Base-by-base conservation (phyloP, 1,140 invertebrate species). In the Mamestra configurata region DNA sequence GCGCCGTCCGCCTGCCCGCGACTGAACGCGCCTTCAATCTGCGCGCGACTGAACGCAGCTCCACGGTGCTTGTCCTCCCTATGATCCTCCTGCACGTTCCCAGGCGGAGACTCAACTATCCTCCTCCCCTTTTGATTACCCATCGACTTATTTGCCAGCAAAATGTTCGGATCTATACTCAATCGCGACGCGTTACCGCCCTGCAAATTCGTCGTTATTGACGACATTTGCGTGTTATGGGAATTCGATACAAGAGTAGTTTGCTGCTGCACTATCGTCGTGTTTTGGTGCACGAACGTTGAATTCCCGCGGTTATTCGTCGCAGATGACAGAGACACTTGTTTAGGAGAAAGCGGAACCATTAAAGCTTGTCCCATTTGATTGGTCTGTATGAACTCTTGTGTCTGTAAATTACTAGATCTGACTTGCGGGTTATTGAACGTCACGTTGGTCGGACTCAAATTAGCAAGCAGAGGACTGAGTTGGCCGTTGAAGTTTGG, bases 321-420 rank as follows among this genome's bases (percentile, higher is more conserved):
- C 0, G 96, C 95, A 5, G 96, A 95, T 0, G 95, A 95, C 0
- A 96, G 95, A 0, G 96, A 95, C 1, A 96, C 96, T 71, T 96
- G 96, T 31, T 96, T 96, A 0, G 97, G 97, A 5, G 96, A 96
- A 57, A 97, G 96, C 11, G 97, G 97, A 4, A 98, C 97, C 97
- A 98, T 97, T 27, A 97, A 91, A 0, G 97, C 97, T 82, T 97
- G 97, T 1, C 97, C 97, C 95, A 97, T 96, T 87, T 96, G 96
- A 53, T 96, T 96, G 20, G 96, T 96, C 79, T 97, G 97, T 13
- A 97, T 96, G 86, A 96, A 97, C 73, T 97, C 97, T 85, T 97
- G 96, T 79, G 97, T 96, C 83, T 97, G 96, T 0, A 95, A 93
- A 82, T 95, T 95, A 10, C 94, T 95, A 6, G 95, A 94, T 79